A percentile compares a stretch with the other conserved stretches of the same genome.
phyloP scores from a whole-genome alignment of 2,797 vertebrate genomes.

The Paramormyrops hopkinsi region DNA sequence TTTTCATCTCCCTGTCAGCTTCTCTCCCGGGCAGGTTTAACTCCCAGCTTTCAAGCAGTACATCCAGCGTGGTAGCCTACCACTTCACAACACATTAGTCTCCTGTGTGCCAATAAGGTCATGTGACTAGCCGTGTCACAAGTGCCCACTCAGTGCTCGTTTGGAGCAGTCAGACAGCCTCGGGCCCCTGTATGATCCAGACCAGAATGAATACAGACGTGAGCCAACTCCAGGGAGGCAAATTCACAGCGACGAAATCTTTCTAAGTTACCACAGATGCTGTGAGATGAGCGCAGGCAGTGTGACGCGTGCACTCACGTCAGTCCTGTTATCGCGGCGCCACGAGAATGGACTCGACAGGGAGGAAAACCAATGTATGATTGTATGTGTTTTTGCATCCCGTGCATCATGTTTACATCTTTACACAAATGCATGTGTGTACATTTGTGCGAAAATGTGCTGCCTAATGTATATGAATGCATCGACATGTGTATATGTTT shows the following conservation, averaged over 20 bases:
- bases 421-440: neutral
- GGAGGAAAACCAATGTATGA: neutral
- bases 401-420: neutral
- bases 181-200: constrained; percentile 3
- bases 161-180: constrained; percentile 16
- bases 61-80: neutral
- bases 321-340: neutral
- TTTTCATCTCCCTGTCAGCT: neutral
- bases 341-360: neutral
- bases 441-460: neutral
- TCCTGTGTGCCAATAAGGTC: constrained; percentile 1
- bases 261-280: neutral
- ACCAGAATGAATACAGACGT: constrained; percentile 10
- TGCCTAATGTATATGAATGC: neutral
- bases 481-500: neutral
- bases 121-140: constrained; percentile 22
- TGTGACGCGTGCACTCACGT: neutral
- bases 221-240: constrained; percentile 10
- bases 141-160: constrained; percentile 7
- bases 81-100: constrained; percentile 17
- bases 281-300: neutral
- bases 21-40: neutral
- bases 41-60: neutral
- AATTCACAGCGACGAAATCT: constrained; percentile 4
- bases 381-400: neutral